Evolutionary conservation across 23 tunicate species (phyloP), one percentile per base, ranked within the genome.

Genomic region (Ciona savignyi): DNA sequence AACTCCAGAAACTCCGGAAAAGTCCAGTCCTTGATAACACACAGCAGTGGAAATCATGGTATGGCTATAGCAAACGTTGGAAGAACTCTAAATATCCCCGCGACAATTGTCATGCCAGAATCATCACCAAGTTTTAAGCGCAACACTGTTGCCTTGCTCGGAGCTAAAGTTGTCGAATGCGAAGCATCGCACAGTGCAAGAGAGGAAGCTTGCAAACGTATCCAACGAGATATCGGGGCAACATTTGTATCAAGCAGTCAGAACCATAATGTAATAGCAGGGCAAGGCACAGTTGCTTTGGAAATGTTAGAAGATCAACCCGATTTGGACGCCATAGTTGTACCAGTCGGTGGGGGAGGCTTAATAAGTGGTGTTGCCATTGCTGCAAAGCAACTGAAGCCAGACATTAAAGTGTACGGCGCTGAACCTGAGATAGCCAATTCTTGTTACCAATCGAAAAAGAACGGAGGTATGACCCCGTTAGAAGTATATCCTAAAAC

Each of bases 351-450:
- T 1, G 83, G 83, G 3, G 83, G 83, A 0, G 83, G 83, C 20
- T 25, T 78, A 66, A 78, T 78, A 27, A 34, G 65, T 27, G 83
- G 83, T 24, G 66, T 80, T 60, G 74, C 82, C 30, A 42, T 66
- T 11, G 87, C 81, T 22, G 72, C 71, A 0, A 77, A 68, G 21
- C 29, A 78, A 4, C 56, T 77, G 22, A 77, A 79, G 34, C 87
- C 87, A 22, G 35, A 33, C 0, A 29, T 76, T 2, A 82, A 82
- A 76, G 51, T 82, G 48, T 25, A 71, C 0, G 87, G 81, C 30
- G 87, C 87, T 22, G 87, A 82, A 64, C 87, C 87, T 11, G 81
- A 77, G 24, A 79, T 2, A 6, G 87, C 80, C 6, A 68, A 82
- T 35, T 81, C 76, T 77, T 82, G 87, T 35, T 32, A 65, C 0